Base-by-base conservation (phyloP, 2,888 invertebrate genomes). In the Dendrolimus pini region DNA sequence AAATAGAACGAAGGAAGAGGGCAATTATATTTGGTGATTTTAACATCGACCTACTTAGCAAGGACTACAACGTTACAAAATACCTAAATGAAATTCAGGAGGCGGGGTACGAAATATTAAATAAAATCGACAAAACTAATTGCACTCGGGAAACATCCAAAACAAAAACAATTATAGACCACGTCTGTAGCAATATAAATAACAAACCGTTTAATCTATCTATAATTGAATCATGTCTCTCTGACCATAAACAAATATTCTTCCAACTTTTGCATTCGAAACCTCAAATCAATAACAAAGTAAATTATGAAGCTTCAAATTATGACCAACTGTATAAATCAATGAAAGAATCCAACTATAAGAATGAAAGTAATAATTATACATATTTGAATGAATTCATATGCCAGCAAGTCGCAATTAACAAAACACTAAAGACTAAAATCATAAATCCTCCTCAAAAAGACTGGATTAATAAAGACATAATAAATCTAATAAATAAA, bases 401-500 rank as follows among this genome's bases (percentile, higher is more conserved):
- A 47, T 42, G 42, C 10, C 0, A 54, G n/a, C 6, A 53, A 9
- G 54, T 58, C 6, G 10, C 6, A 10, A 54, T 59, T 53, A 60
- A 41, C 41, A 55, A 57, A 58, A 53, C 41, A 18, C 42, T 56
- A 56, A n/a, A n/a, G 58, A 56, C 14, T n/a, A 62, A 62, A 55
- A 56, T 56, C 1, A 1, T 55, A n/a, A 61, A 62, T 13, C 54
- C 10, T 9, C 62, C 62, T 14, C n/a, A 14, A 47, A 12, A 58
- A 14, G 61, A 65, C 12, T 65, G 65, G 66, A 65, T 66, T 10
- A 64, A 64, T 41, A 65, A 62, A 59, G 13, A 41, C 2, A 60
- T 68, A 14, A 58, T 64, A 14, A n/a, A 56, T 3, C 9, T 47
- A 9, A 65, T 68, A 55, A 56, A 64, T 30, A 41, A 53, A 10